phyloP scores from a whole-genome alignment of 2,797 vertebrate species.

The Scleropages formosus region DNA sequence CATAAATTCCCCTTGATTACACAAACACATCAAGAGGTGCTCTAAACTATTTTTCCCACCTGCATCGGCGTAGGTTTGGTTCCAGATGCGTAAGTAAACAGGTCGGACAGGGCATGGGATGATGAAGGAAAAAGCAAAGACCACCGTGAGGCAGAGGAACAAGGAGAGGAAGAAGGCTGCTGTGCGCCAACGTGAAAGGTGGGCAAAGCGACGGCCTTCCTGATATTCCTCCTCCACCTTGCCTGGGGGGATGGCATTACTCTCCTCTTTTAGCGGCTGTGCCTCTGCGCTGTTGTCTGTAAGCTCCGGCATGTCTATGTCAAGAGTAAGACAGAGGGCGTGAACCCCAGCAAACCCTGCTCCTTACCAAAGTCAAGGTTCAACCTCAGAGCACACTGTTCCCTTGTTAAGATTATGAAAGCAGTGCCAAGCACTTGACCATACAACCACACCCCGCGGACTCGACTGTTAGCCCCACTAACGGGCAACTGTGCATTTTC shows the following conservation, averaged over 20 bases:
- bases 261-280: conserved; percentile 78
- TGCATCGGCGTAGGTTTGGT: conserved; percentile 60
- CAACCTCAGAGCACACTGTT: too few relatives aligned
- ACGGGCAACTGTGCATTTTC: too few relatives aligned
- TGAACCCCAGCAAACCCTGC: neutral
- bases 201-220: conserved; percentile 56
- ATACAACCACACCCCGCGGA: too few relatives aligned
- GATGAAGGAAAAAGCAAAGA: conserved; percentile 93
- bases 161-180: conserved; percentile 84
- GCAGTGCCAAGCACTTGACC: too few relatives aligned
- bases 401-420: too few relatives aligned
- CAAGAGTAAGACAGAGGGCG: neutral
- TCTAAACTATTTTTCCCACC: conserved; percentile 65
- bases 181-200: conserved; percentile 78
- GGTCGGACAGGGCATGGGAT: conserved; percentile 89
- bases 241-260: conserved; percentile 29
- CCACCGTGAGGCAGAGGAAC: conserved; percentile 81
- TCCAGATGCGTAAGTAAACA: conserved; percentile 74
- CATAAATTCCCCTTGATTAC: neutral
- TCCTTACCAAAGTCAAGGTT: too few relatives aligned
- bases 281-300: conserved; percentile 74
- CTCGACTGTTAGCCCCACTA: too few relatives aligned
- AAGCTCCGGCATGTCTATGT: conserved; percentile 57
- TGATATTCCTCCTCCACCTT: conserved; percentile 58
- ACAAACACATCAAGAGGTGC: neutral